Evolutionary conservation across 92 coral and sea anemone genomes (phyloP).

Genomic region (Epizoanthus ramosus): DNA sequence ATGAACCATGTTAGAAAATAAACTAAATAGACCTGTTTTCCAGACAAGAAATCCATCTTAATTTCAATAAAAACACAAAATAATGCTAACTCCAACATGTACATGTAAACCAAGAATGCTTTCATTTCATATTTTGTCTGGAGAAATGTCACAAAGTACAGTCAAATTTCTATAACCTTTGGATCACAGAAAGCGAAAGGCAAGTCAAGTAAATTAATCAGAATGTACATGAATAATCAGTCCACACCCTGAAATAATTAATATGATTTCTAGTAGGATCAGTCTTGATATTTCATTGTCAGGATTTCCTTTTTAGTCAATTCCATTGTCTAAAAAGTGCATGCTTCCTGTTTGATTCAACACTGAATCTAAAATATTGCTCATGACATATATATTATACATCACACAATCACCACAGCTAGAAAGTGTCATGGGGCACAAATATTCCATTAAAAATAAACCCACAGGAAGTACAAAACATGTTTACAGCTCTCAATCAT

Average conservation of each 20-base stretch:
- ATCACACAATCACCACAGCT: not conserved
- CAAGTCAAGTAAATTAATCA: not conserved
- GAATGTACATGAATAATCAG: slow-evolving; percentile 6
- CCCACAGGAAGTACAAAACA: not conserved
- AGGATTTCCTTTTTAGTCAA: slow-evolving; percentile 31
- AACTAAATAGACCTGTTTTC: not conserved
- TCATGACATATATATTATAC: not conserved
- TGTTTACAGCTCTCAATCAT: not conserved
- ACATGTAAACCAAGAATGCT: not conserved
- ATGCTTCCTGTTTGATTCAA: slow-evolving; percentile 7
- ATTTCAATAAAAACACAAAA: slow-evolving; percentile 8
- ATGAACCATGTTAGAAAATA: slow-evolving; percentile 5
- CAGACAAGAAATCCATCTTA: slow-evolving; percentile 2
- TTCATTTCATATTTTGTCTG: not conserved
- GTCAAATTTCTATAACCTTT: not conserved
- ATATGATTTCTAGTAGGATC: not conserved
- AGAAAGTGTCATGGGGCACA: not conserved
- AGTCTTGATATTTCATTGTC: slow-evolving; percentile 23
- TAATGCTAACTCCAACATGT: too few species aligned
- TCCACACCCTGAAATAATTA: slow-evolving; percentile 42
- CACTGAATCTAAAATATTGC: not conserved
- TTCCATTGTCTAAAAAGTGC: slow-evolving; percentile 29
- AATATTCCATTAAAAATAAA: not conserved
- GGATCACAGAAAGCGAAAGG: not conserved
- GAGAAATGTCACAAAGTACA: too few species aligned